Conservation (phyloP, 2,113 vertebrate genomes). For the Saimiri boliviensis region DNA sequence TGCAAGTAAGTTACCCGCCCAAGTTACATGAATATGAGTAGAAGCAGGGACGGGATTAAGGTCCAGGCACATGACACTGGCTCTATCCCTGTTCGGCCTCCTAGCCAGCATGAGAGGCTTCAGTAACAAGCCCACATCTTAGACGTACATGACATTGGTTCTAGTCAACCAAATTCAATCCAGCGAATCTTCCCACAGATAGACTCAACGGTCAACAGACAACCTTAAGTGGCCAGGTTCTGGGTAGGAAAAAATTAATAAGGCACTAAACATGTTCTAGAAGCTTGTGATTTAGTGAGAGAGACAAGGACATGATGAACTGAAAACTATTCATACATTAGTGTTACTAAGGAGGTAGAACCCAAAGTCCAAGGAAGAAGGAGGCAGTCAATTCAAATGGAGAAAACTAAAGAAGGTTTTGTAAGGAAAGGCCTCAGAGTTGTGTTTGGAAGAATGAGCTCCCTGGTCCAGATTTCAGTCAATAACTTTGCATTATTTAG, state of each 20-base stretch:
- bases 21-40: not conserved
- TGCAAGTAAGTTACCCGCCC: not conserved
- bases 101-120: not conserved
- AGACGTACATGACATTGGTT: not conserved
- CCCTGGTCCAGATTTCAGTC: not conserved
- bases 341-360: too few species aligned
- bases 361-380: not conserved
- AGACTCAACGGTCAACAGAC: not conserved
- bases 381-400: rapidly evolving
- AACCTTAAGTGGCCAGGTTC: not conserved
- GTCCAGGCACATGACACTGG: not conserved
- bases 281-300: not conserved
- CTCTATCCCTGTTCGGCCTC: not conserved
- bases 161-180: not conserved
- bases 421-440: not conserved
- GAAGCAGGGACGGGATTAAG: not conserved
- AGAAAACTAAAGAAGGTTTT: not conserved
- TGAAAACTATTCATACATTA: not conserved
- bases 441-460: not conserved
- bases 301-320: not conserved
- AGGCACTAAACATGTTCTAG: not conserved
- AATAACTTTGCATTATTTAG: not conserved
- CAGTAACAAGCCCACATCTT: not conserved
- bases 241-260: not conserved
- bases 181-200: not conserved